phyloP scores from a whole-genome alignment of 2,113 vertebrate species.

The Eubucco bourcierii region DNA sequence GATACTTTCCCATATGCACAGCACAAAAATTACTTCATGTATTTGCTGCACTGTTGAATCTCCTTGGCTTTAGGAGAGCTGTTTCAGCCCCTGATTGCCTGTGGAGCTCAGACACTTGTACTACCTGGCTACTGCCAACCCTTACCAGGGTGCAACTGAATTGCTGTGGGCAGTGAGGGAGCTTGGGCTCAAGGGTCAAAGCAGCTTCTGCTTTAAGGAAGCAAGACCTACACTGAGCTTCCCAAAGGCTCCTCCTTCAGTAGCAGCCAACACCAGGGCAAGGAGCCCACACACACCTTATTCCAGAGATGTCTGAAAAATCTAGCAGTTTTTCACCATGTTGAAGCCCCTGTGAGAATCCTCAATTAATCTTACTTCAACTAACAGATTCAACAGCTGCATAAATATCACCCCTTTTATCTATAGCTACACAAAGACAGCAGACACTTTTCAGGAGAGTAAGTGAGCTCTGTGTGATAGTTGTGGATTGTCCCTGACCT shows the following conservation, averaged over 20 bases:
- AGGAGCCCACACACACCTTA: neutral
- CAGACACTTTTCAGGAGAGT: neutral
- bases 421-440: neutral
- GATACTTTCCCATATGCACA: neutral
- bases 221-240: neutral
- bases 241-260: neutral
- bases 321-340: neutral
- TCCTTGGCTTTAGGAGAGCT: neutral
- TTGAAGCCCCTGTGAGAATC: neutral
- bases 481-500: neutral
- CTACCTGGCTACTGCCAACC: neutral
- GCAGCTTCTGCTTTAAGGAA: neutral
- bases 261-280: neutral
- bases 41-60: neutral
- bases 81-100: neutral
- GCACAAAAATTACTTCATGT: neutral
- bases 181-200: neutral
- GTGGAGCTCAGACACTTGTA: accelerated
- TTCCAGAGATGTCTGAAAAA: neutral
- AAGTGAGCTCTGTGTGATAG: neutral
- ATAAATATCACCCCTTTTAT: neutral
- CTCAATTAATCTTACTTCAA: neutral
- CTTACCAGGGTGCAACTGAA: neutral
- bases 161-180: neutral
- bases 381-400: neutral